Evolutionary conservation across 2,113 vertebrate species (phyloP).

Genomic region (Poeciliopsis prolifica): DNA sequence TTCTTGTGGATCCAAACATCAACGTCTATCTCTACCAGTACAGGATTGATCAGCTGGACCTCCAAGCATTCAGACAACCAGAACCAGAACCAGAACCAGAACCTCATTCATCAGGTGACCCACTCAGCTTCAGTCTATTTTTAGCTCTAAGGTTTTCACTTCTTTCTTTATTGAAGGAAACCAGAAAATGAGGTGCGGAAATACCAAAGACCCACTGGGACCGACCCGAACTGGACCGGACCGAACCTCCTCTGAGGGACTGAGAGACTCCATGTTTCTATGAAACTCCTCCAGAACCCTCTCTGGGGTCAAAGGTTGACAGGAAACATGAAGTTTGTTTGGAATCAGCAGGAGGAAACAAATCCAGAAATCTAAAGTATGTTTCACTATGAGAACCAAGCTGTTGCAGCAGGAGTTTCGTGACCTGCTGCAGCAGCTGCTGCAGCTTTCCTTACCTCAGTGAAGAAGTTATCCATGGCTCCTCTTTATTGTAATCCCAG

Average conservation of each 20-base stretch:
- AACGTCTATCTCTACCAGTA: no score
- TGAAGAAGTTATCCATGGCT: constrained; percentile 87
- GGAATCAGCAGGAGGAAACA: not conserved
- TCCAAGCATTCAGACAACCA: not conserved
- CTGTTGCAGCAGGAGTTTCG: not conserved
- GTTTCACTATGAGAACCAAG: not conserved
- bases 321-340: not conserved
- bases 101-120: not conserved
- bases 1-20: no score
- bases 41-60: no score
- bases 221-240: constrained; percentile 43
- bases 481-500: constrained; percentile 64
- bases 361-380: not conserved
- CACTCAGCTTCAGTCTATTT: constrained; percentile 49
- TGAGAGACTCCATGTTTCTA: not conserved
- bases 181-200: constrained; percentile 77
- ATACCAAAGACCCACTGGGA: constrained; percentile 75
- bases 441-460: constrained; percentile 80
- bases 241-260: constrained; percentile 19
- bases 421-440: not conserved
- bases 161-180: constrained; percentile 73
- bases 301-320: not conserved
- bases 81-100: no score
- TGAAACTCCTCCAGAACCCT: not conserved
- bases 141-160: constrained; percentile 39